Percentiles rank a stretch among this genome's conserved stretches.
Conservation (phyloP, 2,113 vertebrate genomes). For the Ceyx margarethae region DNA sequence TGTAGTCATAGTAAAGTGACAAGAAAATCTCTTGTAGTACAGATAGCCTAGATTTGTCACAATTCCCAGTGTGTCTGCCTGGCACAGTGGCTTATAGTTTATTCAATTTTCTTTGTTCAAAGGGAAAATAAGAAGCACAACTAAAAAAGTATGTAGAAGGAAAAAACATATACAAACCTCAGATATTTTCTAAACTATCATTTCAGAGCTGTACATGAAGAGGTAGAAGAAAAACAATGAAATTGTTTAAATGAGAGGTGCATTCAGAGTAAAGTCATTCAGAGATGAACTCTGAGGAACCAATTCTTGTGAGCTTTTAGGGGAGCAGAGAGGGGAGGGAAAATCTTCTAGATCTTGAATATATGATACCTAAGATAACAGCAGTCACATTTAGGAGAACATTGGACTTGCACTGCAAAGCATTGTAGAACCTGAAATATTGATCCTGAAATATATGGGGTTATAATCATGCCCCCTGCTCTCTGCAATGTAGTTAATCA, state of each 20-base stretch:
- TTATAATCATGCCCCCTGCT: background rate
- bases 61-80: constrained; percentile 17
- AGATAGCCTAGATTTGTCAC: constrained; percentile 46
- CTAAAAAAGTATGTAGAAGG: background rate
- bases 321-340: background rate
- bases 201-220: background rate
- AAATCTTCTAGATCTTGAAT: background rate
- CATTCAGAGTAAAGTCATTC: background rate
- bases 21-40: constrained; percentile 47
- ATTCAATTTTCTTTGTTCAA: constrained; percentile 10
- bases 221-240: background rate
- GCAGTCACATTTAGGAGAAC: background rate
- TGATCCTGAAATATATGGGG: background rate
- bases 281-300: background rate
- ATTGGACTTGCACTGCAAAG: background rate
- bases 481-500: background rate
- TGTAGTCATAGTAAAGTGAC: background rate
- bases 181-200: background rate
- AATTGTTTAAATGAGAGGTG: background rate
- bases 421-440: background rate
- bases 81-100: background rate
- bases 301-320: background rate
- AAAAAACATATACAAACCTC: background rate
- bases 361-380: background rate
- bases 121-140: background rate